A percentile compares a stretch with the other conserved stretches of the same genome.
These are phyloP conservation scores for Zhuqinia jingwanae DNA, from an alignment of 2,888 invertebrate species.

Conservation along the genomic window DNA sequence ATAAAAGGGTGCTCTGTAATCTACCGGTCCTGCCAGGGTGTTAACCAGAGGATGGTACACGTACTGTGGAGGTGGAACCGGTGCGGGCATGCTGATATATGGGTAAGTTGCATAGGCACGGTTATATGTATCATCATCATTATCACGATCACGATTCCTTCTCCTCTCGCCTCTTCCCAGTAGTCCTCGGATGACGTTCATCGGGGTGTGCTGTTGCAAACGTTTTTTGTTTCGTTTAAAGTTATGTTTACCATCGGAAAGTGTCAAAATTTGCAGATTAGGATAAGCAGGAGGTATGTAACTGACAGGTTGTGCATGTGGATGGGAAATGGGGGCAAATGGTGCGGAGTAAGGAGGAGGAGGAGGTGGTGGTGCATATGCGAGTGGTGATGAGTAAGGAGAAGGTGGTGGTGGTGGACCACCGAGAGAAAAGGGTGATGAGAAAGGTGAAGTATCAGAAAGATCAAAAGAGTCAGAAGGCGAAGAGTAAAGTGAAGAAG, in stretches of 20 bases:
- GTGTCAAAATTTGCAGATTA: constrained; percentile 13
- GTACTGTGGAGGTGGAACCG: constrained; percentile 43
- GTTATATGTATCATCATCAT: constrained; percentile 9
- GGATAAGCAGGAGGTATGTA: neutral
- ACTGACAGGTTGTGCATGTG: constrained; percentile 11
- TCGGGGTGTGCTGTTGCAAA: constrained; percentile 64
- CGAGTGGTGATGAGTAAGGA: neutral
- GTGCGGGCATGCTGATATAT: constrained; percentile 1
- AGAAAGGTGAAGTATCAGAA: neutral
- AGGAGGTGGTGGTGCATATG: constrained; percentile 11
- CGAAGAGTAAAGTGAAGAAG: constrained; percentile 26
- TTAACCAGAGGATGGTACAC: constrained; percentile 13
- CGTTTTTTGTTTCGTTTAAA: constrained; percentile 62
- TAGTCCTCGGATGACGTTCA: constrained; percentile 61
- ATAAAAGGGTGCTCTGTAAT: constrained; percentile 2
- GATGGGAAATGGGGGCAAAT: neutral
- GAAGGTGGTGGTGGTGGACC: constrained; percentile 22
- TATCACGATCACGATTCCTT: neutral
- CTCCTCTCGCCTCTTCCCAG: constrained; percentile 45
- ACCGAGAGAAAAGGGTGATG: neutral
- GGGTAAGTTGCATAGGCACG: constrained; percentile 48
- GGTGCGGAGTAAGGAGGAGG: neutral
- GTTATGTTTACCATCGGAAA: constrained; percentile 20
- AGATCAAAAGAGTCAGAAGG: constrained; percentile 42
- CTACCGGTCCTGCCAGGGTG: neutral